Evolutionary conservation across 2,797 vertebrate genomes (phyloP), one percentile per base, ranked within the genome.

Genomic region (Antrozous pallidus): DNA sequence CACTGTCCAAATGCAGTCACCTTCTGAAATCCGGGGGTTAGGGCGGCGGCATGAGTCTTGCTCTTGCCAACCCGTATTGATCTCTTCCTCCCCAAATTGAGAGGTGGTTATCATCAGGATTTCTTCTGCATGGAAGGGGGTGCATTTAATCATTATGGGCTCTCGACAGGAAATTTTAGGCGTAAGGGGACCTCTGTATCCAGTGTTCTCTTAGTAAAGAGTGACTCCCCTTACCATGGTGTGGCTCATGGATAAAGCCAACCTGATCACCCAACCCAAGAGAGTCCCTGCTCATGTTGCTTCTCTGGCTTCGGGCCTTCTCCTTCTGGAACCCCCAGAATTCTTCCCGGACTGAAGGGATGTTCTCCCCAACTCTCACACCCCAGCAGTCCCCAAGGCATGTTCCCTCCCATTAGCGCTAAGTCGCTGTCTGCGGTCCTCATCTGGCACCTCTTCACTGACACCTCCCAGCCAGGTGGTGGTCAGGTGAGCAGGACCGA

Each of bases 61-160:
- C 13, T 88, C 38, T 33, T 63, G 47, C 33, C 22, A 10, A n/a
- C 51, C 61, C 14, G 8, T 1, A 11, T 1, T 51, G 67, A 81
- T 54, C 85, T 49, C 65, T 71, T 78, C 75, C 67, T 28, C 80
- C 84, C 33, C 74, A 70, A 89, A 38, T 70, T 61, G 70, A 51
- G 26, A 90, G 91, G 24, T 16, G 26, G 51, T 82, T 17, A 18
- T 73, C 11, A 6, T 8, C 20, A 40, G 70, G 49, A 26, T 65
- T 65, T 89, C 83, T 93, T 54, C 87, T 8, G 5, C 26, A 4
- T 8, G 69, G n/a, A 33, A 69, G 5, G 20, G 33, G 26, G 5
- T 51, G 16, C 13, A 6, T 17, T 78, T 70, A 31, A 33, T 74
- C 61, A 58, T 49, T 26, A 3, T 20, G 45, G 40, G 70, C 16